Percentiles rank a stretch among this genome's conserved stretches.
These are phyloP conservation scores for Cephalopachus bancanus DNA, from an alignment of 2,797 vertebrate genomes.

Conservation along the genomic window DNA sequence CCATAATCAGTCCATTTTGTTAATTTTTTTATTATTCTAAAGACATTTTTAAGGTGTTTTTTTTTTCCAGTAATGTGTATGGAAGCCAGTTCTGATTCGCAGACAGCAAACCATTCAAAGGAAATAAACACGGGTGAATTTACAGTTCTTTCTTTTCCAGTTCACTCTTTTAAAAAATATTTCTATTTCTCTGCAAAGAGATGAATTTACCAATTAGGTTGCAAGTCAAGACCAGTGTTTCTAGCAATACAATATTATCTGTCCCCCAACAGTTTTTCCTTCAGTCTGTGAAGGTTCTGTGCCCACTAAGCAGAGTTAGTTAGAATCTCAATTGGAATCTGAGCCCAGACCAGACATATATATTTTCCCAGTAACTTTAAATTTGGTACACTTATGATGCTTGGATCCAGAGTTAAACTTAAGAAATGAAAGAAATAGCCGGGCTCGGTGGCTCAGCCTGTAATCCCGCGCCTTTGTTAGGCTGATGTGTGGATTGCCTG, in stretches of 20 bases:
- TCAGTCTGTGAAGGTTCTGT: not conserved
- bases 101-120: not conserved
- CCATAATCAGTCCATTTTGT: too few species aligned
- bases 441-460: too few species aligned
- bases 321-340: not conserved
- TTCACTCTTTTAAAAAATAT: conserved; percentile 36
- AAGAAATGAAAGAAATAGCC: conserved; percentile 36
- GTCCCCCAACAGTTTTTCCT: not conserved
- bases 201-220: not conserved
- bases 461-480: too few species aligned
- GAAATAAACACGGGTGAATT: not conserved
- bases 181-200: not conserved
- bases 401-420: not conserved
- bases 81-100: not conserved
- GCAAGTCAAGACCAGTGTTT: not conserved
- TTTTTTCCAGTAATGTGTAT: not conserved
- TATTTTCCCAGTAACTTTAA: conserved; percentile 44
- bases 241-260: not conserved
- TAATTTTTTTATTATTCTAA: too few species aligned
- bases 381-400: not conserved
- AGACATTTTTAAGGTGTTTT: not conserved
- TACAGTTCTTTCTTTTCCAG: not conserved
- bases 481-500: too few species aligned
- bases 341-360: not conserved
- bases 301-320: not conserved